phyloP scores from a whole-genome alignment of 2,888 invertebrate species.

The Eledone cirrhosa region DNA sequence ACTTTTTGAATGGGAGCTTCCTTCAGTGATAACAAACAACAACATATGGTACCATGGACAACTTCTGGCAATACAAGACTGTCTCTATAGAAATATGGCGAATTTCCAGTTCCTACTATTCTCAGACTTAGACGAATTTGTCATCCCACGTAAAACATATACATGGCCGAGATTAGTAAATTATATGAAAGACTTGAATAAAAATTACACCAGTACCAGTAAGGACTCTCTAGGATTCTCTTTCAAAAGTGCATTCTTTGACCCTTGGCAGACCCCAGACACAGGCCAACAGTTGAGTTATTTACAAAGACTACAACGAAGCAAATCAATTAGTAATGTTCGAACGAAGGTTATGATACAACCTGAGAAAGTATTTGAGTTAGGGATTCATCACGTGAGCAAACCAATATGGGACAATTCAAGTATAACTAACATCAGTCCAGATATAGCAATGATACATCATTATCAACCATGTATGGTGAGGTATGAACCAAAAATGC shows the following conservation, averaged over 20 bases:
- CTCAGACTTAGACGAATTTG: slow-evolving; percentile 63
- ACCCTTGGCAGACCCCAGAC: slow-evolving; percentile 42
- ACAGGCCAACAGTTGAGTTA: slow-evolving; percentile 43
- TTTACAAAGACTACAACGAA: slow-evolving; percentile 48
- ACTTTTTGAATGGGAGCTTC: slow-evolving; percentile 55
- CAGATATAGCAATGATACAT: slow-evolving; percentile 46
- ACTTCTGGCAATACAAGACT: slow-evolving; percentile 63
- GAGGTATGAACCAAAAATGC: slow-evolving; percentile 46
- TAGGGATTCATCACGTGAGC: slow-evolving; percentile 60
- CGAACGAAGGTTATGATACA: slow-evolving; percentile 53
- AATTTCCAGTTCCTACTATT: slow-evolving; percentile 56
- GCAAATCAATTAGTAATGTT: slow-evolving; percentile 38
- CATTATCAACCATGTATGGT: slow-evolving; percentile 51
- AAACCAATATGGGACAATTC: slow-evolving; percentile 36
- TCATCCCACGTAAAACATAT: slow-evolving; percentile 51
- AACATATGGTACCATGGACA: slow-evolving; percentile 64
- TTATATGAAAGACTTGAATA: slow-evolving; percentile 38
- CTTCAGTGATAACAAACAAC: slow-evolving; percentile 40
- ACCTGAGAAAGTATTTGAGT: slow-evolving; percentile 48
- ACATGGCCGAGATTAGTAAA: slow-evolving; percentile 36
- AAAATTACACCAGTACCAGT: slow-evolving; percentile 28
- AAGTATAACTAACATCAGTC: slow-evolving; percentile 37
- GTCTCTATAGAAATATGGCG: slow-evolving; percentile 61
- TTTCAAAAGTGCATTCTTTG: slow-evolving; percentile 57
- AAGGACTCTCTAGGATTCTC: slow-evolving; percentile 44